Evolutionary conservation across 2,113 vertebrate species (phyloP).

Genomic region (Elephas maximus): DNA sequence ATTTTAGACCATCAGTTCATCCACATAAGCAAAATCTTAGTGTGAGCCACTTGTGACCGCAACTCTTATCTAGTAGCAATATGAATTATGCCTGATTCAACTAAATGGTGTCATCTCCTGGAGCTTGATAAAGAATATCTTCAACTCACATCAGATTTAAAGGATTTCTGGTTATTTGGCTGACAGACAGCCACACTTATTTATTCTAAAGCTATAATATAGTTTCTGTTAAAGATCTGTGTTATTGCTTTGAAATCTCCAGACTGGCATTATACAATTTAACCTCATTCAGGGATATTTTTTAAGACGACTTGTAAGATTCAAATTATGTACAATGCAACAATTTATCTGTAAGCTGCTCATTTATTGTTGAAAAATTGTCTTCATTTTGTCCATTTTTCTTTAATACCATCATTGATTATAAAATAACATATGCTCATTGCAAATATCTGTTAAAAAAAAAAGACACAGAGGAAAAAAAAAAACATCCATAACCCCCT

Average conservation of each 20-base stretch:
- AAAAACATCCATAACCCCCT: slow-evolving; percentile 8
- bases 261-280: slow-evolving; percentile 19
- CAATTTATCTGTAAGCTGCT: slow-evolving; percentile 19
- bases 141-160: background rate
- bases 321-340: background rate
- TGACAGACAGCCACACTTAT: background rate
- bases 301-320: slow-evolving; percentile 39
- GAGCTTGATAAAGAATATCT: background rate
- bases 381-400: slow-evolving; percentile 55
- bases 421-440: slow-evolving; percentile 49
- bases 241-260: slow-evolving; percentile 23
- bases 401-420: background rate
- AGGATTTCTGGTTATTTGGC: background rate
- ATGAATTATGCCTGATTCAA: background rate
- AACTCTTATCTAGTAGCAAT: background rate
- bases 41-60: background rate
- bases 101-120: background rate
- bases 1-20: background rate
- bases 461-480: background rate
- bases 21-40: background rate
- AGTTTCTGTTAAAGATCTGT: slow-evolving; percentile 46
- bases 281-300: slow-evolving; percentile 46
- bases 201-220: background rate
- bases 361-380: slow-evolving; percentile 18
- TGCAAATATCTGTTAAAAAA: background rate